Evolutionary conservation across 2,113 vertebrate genomes (phyloP).

Genomic region (Dasypus novemcinctus): DNA sequence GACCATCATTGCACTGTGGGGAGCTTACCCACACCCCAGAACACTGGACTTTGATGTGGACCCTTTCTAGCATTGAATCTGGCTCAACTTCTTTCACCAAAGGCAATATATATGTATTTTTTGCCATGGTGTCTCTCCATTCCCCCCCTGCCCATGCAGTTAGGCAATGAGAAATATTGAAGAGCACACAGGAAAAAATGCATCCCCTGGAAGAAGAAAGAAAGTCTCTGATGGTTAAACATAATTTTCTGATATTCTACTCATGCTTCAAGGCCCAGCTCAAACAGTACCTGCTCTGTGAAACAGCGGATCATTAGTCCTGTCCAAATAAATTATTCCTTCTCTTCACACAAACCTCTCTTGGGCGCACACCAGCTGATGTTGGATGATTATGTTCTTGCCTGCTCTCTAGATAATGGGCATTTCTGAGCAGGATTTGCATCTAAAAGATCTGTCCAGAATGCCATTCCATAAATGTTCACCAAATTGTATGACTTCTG

Average conservation of each 20-base stretch:
- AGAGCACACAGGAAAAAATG: neutral
- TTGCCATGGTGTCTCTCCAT: neutral
- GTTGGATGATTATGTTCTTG: neutral
- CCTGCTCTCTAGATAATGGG: neutral
- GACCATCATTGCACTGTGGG: neutral
- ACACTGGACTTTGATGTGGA: neutral
- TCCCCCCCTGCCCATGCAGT: neutral
- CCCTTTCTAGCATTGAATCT: neutral
- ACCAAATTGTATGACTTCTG: neutral
- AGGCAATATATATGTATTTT: neutral
- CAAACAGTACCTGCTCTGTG: neutral
- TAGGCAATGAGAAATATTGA: neutral
- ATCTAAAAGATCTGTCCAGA: neutral
- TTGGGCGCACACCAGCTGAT: neutral
- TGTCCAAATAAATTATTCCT: neutral
- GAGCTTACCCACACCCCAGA: neutral
- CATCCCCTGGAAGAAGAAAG: neutral
- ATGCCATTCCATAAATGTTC: neutral
- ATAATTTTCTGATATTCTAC: neutral
- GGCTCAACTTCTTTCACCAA: neutral
- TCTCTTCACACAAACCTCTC: neutral
- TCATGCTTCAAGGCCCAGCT: neutral
- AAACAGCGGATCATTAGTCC: neutral
- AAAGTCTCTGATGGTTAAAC: neutral
- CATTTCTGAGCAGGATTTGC: neutral